Evolutionary conservation across 2,888 invertebrate species (phyloP).

Genomic region (Nudaria mundana): DNA sequence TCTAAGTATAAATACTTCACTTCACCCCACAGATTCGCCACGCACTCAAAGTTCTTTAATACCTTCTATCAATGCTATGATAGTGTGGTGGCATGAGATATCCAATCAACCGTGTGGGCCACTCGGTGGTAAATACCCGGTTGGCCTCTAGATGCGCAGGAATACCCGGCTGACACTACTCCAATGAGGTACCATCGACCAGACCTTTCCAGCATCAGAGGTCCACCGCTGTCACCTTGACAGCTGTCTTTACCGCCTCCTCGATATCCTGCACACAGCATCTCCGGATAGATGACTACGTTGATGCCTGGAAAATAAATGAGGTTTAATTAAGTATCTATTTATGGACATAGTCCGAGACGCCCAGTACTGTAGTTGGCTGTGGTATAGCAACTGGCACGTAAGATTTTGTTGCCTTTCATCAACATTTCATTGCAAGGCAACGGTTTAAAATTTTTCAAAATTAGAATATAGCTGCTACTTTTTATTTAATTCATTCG

Average conservation of each 20-base stretch:
- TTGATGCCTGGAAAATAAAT: slow-evolving; percentile 84
- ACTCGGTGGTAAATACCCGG: slow-evolving; percentile 97
- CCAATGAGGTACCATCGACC: slow-evolving; percentile 95
- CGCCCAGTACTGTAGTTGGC: too few species aligned
- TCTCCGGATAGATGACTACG: slow-evolving; percentile 95
- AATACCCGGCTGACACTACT: slow-evolving; percentile 96
- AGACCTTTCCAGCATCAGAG: slow-evolving; percentile 92
- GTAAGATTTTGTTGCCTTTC: too few species aligned
- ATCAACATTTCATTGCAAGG: too few species aligned
- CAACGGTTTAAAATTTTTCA: too few species aligned
- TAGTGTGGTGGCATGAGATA: slow-evolving; percentile 82
- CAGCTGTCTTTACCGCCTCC: slow-evolving; percentile 91
- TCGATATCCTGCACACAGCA: slow-evolving; percentile 96
- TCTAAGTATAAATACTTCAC: not conserved
- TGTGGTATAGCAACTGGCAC: too few species aligned
- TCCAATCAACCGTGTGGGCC: slow-evolving; percentile 97
- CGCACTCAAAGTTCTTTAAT: slow-evolving; percentile 14
- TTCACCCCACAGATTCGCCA: slow-evolving; percentile 13
- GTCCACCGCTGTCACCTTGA: slow-evolving; percentile 93
- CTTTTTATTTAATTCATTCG: too few species aligned
- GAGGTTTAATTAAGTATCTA: too few species aligned
- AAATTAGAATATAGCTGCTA: too few species aligned
- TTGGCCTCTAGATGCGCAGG: slow-evolving; percentile 95
- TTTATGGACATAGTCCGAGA: too few species aligned
- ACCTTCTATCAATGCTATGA: slow-evolving; percentile 44